These are phyloP conservation scores for Papilio gigon DNA, from an alignment of 2,888 invertebrate genomes.

Conservation along the genomic window DNA sequence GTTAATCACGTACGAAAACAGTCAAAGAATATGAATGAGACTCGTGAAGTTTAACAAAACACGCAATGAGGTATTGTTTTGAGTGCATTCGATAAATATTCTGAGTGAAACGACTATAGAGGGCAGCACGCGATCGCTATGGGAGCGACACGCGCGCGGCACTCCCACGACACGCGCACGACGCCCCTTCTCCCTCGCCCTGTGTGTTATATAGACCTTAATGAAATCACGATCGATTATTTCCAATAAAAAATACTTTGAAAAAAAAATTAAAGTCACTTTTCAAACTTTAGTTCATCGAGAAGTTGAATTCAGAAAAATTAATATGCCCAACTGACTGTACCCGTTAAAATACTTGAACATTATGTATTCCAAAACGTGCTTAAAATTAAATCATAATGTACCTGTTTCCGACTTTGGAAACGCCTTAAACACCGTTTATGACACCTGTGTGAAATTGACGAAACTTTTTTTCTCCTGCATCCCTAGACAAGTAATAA, in stretches of 20 bases:
- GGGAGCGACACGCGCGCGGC: slow-evolving; percentile 80
- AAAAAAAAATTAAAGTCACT: no score
- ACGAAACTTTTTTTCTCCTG: slow-evolving; percentile 59
- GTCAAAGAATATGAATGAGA: slow-evolving; percentile 41
- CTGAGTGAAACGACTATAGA: slow-evolving; percentile 55
- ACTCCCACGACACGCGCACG: slow-evolving; percentile 80
- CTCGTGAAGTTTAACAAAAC: slow-evolving; percentile 45
- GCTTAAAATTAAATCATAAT: slow-evolving; percentile 46
- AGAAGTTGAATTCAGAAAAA: no score
- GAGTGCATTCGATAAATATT: slow-evolving; percentile 53
- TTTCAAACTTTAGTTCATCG: no score
- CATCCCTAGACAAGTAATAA: slow-evolving; percentile 61
- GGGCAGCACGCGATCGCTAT: slow-evolving; percentile 78
- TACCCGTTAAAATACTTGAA: not conserved
- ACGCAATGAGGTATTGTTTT: slow-evolving; percentile 52
- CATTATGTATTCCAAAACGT: slow-evolving; percentile 3
- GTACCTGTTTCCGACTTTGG: slow-evolving; percentile 55
- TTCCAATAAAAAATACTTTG: not conserved
- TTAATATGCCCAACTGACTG: not conserved
- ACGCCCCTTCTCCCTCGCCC: slow-evolving; percentile 54
- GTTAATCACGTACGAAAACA: slow-evolving; percentile 27
- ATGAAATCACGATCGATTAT: slow-evolving; percentile 47
- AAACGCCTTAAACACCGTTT: slow-evolving; percentile 57
- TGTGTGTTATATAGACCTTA: slow-evolving; percentile 56
- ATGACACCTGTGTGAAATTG: slow-evolving; percentile 62